These are phyloP conservation scores for Serranus cabrilla DNA, from an alignment of 2,797 vertebrate species.

Conservation along the genomic window DNA sequence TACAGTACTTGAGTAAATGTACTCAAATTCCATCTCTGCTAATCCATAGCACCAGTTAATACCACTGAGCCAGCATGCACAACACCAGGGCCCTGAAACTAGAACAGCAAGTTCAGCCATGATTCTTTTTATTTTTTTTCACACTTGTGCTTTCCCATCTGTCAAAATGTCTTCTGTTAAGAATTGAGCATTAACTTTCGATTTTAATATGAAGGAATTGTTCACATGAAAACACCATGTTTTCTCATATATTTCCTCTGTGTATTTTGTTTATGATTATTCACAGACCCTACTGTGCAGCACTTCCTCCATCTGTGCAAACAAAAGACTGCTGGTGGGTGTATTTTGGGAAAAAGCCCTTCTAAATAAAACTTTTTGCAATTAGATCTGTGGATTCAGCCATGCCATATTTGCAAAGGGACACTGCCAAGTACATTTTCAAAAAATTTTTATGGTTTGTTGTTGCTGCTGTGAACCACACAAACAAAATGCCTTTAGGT, in stretches of 20 bases:
- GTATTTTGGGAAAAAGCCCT: neutral
- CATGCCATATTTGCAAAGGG: neutral
- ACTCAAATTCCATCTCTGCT: too few species aligned
- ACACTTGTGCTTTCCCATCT: too few species aligned
- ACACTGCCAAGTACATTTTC: neutral
- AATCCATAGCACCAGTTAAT: too few species aligned
- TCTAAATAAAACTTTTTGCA: neutral
- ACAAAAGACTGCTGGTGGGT: neutral
- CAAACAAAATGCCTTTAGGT: neutral
- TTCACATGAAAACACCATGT: neutral
- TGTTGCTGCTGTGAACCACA: neutral
- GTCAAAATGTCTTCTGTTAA: too few species aligned
- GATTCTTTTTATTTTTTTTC: too few species aligned
- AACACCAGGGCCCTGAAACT: too few species aligned
- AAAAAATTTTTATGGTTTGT: too few species aligned
- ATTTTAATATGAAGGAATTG: neutral
- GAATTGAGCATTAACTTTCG: too few species aligned
- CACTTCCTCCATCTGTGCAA: neutral
- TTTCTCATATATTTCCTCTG: neutral
- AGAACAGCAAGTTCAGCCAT: too few species aligned
- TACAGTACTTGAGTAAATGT: too few species aligned
- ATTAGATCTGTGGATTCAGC: neutral
- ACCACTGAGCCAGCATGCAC: too few species aligned
- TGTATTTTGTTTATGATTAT: neutral
- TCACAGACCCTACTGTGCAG: neutral